A percentile compares a stretch with the other conserved stretches of the same genome.
Evolutionary conservation across 2,113 vertebrate genomes (phyloP).

Genomic region (Chamaetylas fuelleborni): DNA sequence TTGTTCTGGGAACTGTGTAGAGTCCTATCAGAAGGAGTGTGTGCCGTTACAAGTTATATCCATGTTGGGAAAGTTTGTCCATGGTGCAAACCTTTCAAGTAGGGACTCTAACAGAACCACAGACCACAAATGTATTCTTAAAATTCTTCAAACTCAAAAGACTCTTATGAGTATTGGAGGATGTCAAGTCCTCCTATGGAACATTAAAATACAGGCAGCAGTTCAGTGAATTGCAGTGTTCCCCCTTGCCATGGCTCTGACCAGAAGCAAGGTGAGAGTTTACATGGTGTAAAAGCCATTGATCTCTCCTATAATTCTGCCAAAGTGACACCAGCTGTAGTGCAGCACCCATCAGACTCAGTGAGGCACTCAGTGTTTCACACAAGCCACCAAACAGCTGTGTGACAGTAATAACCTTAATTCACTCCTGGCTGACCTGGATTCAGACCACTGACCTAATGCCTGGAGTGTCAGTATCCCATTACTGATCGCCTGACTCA

Average conservation of each 20-base stretch:
- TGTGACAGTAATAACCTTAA: background rate
- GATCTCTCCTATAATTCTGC: background rate
- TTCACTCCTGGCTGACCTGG: background rate
- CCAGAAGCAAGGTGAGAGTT: background rate
- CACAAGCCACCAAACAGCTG: background rate
- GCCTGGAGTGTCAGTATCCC: background rate
- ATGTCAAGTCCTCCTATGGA: background rate
- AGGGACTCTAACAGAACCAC: background rate
- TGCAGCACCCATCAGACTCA: background rate
- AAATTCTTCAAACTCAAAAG: background rate
- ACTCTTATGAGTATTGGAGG: background rate
- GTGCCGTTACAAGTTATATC: background rate
- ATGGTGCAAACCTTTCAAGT: background rate
- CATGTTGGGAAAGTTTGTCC: background rate
- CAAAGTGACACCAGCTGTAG: background rate
- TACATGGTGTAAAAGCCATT: background rate
- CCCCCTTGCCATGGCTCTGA: background rate
- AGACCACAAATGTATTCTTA: background rate
- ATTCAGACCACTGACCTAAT: constrained; percentile 14
- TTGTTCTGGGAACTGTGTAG: background rate
- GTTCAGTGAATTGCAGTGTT: background rate
- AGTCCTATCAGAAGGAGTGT: background rate
- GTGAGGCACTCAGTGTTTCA: background rate
- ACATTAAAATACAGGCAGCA: background rate
- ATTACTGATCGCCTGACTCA: background rate